Percentiles rank a stretch among this genome's conserved stretches.
Conservation (phyloP, 2,888 invertebrate species). For the Nymphalis urticae region DNA sequence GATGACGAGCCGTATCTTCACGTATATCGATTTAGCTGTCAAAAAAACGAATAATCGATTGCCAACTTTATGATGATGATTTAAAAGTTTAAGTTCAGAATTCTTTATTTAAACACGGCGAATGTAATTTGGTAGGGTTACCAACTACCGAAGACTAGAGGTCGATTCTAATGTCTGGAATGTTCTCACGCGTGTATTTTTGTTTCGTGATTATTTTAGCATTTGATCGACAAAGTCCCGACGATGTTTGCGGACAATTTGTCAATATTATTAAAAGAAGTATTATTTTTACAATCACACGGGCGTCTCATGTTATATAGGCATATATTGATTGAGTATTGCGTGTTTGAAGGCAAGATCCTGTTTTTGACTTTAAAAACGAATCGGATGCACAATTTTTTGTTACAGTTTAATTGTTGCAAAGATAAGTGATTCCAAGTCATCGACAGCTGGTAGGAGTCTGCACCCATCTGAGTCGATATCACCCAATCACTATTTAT, state of each 20-base stretch:
- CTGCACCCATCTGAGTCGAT: no score
- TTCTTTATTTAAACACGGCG: background rate
- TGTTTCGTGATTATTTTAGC: constrained; percentile 55
- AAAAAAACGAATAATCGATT: constrained; percentile 26
- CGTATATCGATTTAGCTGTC: constrained; percentile 34
- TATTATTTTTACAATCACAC: background rate
- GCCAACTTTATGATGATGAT: constrained; percentile 24
- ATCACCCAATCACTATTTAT: no score
- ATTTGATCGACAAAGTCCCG: constrained; percentile 53
- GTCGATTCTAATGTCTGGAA: constrained; percentile 50
- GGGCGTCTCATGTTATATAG: no score
- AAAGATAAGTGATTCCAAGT: no score
- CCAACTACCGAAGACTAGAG: constrained; percentile 49
- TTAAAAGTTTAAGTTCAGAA: constrained; percentile 21
- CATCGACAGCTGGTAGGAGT: no score
- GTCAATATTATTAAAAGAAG: constrained; percentile 44
- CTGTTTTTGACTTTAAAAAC: no score
- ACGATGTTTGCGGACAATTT: constrained; percentile 58
- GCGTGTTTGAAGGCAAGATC: no score
- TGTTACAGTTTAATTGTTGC: no score
- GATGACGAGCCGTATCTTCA: constrained; percentile 61
- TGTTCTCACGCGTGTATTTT: constrained; percentile 73
- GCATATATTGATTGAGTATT: no score
- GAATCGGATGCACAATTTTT: no score
- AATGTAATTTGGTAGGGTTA: constrained; percentile 2